Evolutionary conservation across 1,140 invertebrate species (phyloP).

Genomic region (Nomia melanderi): DNA sequence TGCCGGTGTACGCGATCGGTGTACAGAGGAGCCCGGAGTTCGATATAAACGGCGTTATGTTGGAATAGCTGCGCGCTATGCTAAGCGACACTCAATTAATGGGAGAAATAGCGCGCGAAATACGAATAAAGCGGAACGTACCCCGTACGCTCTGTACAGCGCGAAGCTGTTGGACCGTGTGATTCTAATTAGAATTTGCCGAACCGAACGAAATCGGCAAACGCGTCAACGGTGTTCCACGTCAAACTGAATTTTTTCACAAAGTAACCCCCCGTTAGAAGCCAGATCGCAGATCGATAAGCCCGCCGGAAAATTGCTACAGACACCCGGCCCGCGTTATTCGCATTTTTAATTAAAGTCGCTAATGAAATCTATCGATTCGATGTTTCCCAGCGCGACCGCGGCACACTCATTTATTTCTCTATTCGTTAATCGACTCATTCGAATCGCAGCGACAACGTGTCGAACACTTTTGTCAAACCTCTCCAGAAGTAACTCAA

Average conservation of each 20-base stretch:
- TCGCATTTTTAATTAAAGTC: not conserved
- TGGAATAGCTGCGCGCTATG: not conserved
- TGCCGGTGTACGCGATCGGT: too few relatives aligned
- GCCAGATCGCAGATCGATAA: not conserved
- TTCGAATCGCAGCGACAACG: too few relatives aligned
- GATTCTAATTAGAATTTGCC: constrained; percentile 55
- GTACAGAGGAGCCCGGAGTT: not conserved
- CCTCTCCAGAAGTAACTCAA: too few relatives aligned
- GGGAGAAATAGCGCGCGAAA: constrained; percentile 43
- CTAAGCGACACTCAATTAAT: constrained; percentile 44
- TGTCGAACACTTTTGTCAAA: too few relatives aligned
- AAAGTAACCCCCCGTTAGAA: not conserved
- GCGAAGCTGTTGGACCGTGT: not conserved
- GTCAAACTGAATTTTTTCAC: constrained; percentile 3
- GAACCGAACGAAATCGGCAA: not conserved
- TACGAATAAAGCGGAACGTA: constrained; percentile 32
- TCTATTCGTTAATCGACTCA: too few relatives aligned
- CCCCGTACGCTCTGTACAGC: not conserved
- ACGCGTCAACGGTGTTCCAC: not conserved
- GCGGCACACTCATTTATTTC: too few relatives aligned
- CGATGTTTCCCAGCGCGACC: too few relatives aligned
- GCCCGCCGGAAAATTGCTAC: not conserved
- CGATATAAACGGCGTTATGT: not conserved
- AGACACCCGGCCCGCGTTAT: not conserved
- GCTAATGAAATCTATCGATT: not conserved